Conservation (phyloP, 2,888 invertebrate species). For the Scaptomyza parva region DNA sequence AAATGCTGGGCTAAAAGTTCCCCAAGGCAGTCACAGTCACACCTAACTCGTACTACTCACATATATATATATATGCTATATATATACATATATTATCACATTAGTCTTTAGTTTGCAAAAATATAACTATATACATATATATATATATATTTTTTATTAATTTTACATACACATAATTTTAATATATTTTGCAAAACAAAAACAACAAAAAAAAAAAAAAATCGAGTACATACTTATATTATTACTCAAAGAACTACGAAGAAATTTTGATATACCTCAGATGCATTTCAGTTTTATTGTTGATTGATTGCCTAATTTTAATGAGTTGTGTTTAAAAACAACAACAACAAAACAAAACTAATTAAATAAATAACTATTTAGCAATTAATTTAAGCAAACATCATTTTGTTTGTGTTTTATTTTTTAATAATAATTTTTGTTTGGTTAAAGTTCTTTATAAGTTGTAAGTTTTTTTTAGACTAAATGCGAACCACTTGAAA, state of each 20-base stretch:
- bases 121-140: constrained; percentile 8
- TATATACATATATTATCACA: constrained; percentile 66
- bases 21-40: constrained; percentile 58
- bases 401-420: constrained; percentile 40
- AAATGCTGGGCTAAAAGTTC: constrained; percentile 11
- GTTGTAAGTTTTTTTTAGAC: constrained; percentile 58
- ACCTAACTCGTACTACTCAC: constrained; percentile 71
- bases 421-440: constrained; percentile 52
- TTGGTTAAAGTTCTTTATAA: constrained; percentile 59
- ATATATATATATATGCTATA: constrained; percentile 16
- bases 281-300: constrained; percentile 85
- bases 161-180: constrained; percentile 34
- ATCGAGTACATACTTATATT: constrained; percentile 44
- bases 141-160: constrained; percentile 11
- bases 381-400: constrained; percentile 40
- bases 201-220: too few relatives aligned
- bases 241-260: constrained; percentile 82
- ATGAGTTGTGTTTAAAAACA: constrained; percentile 44
- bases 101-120: constrained; percentile 62
- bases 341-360: constrained; percentile 4
- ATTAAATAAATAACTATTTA: constrained; percentile 23
- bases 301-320: constrained; percentile 80
- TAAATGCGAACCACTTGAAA: constrained; percentile 75
- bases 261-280: constrained; percentile 85
- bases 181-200: constrained; percentile 54